Evolutionary conservation across 2,888 invertebrate species (phyloP).

Genomic region (Aphidius colemani): DNA sequence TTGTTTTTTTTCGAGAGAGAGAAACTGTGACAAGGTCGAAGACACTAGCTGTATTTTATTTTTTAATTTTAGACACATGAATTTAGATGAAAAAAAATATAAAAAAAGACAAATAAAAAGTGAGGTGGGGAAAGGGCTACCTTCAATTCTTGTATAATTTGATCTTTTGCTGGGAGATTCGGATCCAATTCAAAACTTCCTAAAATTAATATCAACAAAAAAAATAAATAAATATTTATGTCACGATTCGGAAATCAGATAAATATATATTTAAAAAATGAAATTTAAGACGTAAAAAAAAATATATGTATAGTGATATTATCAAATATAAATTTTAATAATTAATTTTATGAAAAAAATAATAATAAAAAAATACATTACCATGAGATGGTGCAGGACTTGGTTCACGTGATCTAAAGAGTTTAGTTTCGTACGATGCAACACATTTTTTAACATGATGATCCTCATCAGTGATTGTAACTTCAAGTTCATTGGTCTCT

Average conservation of each 20-base stretch:
- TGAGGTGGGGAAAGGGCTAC: constrained; percentile 37
- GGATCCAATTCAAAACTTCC: constrained; percentile 57
- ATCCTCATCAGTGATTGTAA: constrained; percentile 52
- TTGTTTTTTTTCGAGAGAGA: no score
- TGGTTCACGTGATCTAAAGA: constrained; percentile 46
- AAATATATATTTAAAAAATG: constrained; percentile 4
- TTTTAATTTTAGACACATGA: no score
- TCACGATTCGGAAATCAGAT: neutral
- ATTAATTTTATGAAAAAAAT: neutral
- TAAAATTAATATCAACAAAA: constrained; percentile 41
- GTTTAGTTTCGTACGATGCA: constrained; percentile 55
- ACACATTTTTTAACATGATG: constrained; percentile 55
- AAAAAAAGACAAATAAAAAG: no score
- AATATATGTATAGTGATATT: neutral
- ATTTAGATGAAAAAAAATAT: no score
- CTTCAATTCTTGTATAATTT: constrained; percentile 58
- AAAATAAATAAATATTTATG: constrained; percentile 4
- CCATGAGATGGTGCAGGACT: constrained; percentile 54
- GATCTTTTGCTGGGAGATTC: constrained; percentile 55
- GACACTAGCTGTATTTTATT: neutral
- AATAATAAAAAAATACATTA: constrained; percentile 30
- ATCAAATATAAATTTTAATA: no score
- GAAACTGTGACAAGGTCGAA: constrained; percentile 10
- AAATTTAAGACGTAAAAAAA: neutral
- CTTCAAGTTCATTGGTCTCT: constrained; percentile 49